phyloP scores from a whole-genome alignment of 2,888 invertebrate species.

The Cartodere bifasciata region DNA sequence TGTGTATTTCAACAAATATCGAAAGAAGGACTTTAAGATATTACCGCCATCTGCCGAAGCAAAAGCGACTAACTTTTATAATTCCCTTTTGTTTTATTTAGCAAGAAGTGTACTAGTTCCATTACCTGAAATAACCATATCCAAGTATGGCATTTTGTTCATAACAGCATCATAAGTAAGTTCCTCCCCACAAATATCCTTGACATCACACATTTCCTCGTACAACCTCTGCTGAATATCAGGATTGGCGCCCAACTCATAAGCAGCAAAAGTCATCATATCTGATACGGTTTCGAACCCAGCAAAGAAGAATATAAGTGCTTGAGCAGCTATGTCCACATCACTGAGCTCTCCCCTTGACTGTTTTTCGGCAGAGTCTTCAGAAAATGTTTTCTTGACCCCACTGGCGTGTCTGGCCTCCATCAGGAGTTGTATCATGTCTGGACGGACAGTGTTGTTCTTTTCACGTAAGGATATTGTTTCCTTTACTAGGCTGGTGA shows the following conservation, averaged over 20 bases:
- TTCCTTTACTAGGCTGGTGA: constrained; percentile 17
- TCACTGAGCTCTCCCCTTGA: too few species aligned
- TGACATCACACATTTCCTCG: constrained; percentile 31
- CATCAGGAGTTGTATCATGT: constrained; percentile 44
- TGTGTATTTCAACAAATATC: too few species aligned
- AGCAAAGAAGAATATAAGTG: constrained; percentile 38
- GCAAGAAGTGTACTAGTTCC: too few species aligned
- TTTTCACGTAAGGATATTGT: constrained; percentile 36
- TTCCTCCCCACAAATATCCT: constrained; percentile 22
- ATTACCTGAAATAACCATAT: constrained; percentile 47
- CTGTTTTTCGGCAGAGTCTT: too few species aligned
- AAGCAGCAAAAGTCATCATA: constrained; percentile 36
- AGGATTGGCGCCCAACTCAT: constrained; percentile 45
- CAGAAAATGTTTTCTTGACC: too few species aligned
- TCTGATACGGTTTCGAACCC: constrained; percentile 38
- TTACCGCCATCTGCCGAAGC: too few species aligned
- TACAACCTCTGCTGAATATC: constrained; percentile 43
- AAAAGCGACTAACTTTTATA: too few species aligned
- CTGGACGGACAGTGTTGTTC: constrained; percentile 37
- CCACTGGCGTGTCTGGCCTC: constrained; percentile 32
- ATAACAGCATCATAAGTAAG: constrained; percentile 41
- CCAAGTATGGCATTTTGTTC: constrained; percentile 46
- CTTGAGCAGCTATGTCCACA: constrained; percentile 43
- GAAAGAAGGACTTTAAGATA: too few species aligned
- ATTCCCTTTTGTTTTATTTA: too few species aligned